phyloP scores from a whole-genome alignment of 2,113 vertebrate species.

The Jaculus jaculus region DNA sequence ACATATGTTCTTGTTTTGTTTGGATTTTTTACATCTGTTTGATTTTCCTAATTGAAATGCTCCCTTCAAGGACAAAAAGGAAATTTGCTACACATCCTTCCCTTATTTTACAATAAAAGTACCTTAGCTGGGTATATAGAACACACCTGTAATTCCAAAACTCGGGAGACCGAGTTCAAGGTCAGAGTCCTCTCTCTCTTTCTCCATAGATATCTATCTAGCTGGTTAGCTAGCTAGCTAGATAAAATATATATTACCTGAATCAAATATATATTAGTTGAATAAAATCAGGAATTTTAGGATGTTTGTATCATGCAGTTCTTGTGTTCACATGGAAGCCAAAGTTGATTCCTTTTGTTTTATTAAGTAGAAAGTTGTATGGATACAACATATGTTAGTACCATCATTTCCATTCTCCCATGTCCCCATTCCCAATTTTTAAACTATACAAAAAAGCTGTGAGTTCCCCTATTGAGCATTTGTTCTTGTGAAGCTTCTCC shows the following conservation, averaged over 20 bases:
- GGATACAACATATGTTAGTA: too few species aligned
- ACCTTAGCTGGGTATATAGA: background rate
- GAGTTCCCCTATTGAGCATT: fast-evolving
- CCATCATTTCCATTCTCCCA: too few species aligned
- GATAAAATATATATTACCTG: too few species aligned
- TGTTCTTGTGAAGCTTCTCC: background rate
- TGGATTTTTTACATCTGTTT: too few species aligned
- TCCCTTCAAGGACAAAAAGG: background rate
- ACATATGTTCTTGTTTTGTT: background rate
- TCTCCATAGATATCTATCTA: too few species aligned
- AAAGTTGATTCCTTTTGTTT: background rate
- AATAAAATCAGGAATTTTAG: background rate
- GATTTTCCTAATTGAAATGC: background rate
- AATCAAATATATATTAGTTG: too few species aligned
- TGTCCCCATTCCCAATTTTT: background rate
- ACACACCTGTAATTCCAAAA: too few species aligned
- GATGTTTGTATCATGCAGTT: background rate
- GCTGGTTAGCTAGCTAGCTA: too few species aligned
- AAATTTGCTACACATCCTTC: background rate
- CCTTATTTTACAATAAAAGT: background rate
- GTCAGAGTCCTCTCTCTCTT: background rate
- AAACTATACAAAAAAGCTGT: background rate
- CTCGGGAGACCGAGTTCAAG: background rate
- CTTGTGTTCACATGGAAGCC: background rate
- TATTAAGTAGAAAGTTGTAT: too few species aligned